These are phyloP conservation scores for Acanthurus tractus DNA, from an alignment of 2,797 vertebrate species.

Conservation along the genomic window DNA sequence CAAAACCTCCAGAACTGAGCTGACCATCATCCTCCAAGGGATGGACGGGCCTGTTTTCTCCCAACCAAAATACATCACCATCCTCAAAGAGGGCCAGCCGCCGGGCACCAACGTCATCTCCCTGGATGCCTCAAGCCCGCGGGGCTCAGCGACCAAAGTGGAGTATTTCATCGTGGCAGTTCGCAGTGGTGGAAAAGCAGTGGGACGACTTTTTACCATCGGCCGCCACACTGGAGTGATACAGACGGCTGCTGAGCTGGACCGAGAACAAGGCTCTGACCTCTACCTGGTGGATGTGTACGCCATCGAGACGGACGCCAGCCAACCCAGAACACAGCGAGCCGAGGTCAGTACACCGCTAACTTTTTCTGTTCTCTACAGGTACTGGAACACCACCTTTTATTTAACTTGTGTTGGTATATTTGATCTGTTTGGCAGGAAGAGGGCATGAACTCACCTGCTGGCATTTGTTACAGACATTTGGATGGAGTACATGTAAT, in stretches of 20 bases:
- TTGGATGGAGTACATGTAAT: conserved; percentile 75
- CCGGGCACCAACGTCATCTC: conserved; percentile 96
- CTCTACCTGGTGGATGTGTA: conserved; percentile 97
- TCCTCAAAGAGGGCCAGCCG: conserved; percentile 96
- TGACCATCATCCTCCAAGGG: conserved; percentile 95
- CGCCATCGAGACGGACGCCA: conserved; percentile 92
- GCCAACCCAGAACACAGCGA: conserved; percentile 92
- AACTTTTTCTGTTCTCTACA: conserved; percentile 44
- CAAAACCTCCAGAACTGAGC: conserved; percentile 91
- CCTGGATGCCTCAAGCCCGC: conserved; percentile 91
- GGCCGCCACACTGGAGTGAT: conserved; percentile 92
- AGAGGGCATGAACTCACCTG: conserved; percentile 64
- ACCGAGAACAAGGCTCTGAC: conserved; percentile 94
- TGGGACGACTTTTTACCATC: conserved; percentile 95
- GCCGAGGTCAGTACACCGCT: conserved; percentile 90
- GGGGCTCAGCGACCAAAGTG: conserved; percentile 89
- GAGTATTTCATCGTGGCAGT: conserved; percentile 97
- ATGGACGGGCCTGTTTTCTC: conserved; percentile 94
- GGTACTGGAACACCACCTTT: conserved; percentile 47
- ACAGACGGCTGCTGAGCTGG: conserved; percentile 95
- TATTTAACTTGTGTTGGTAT: conserved; percentile 29
- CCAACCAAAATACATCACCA: conserved; percentile 96
- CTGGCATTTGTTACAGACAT: conserved; percentile 72
- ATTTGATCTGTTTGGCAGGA: conserved; percentile 66
- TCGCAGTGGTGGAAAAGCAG: conserved; percentile 89